Conservation (phyloP, 2,113 vertebrate genomes). For the Platysternon megacephalum region DNA sequence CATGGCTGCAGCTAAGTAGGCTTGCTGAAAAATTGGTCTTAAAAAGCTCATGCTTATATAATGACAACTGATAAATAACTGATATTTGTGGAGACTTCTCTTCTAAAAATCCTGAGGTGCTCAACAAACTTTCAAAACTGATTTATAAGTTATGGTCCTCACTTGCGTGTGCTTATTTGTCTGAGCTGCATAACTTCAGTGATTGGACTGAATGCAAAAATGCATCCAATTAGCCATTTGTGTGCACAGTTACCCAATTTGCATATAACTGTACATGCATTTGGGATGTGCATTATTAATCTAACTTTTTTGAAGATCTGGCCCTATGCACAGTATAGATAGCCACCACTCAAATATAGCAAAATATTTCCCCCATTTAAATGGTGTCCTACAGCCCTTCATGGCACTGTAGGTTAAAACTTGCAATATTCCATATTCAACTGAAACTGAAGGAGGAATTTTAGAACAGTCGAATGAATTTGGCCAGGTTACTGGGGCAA, state of each 20-base stretch:
- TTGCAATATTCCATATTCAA: neutral
- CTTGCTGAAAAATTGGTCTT: slow-evolving; percentile 53
- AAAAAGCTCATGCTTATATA: fast-evolving
- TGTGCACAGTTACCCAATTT: neutral
- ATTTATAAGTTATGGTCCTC: neutral
- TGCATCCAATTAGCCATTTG: neutral
- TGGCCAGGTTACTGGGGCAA: neutral
- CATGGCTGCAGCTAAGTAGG: slow-evolving; percentile 28
- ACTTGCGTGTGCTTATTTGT: neutral
- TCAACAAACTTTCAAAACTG: neutral
- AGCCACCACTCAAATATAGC: neutral
- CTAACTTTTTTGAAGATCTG: slow-evolving; percentile 14
- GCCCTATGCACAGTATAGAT: neutral
- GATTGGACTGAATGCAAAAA: neutral
- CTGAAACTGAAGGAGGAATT: neutral
- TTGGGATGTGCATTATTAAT: neutral
- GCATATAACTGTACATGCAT: neutral
- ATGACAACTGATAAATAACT: slow-evolving; percentile 32
- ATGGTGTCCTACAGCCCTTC: neutral
- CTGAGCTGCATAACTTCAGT: neutral
- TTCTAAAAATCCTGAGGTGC: neutral
- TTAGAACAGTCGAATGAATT: neutral
- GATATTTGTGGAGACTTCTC: neutral
- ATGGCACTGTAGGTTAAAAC: slow-evolving; percentile 29
- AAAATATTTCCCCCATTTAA: neutral